A percentile compares a stretch with the other conserved stretches of the same genome.
phyloP scores from a whole-genome alignment of 1,140 invertebrate genomes.

The Eueides isabella region DNA sequence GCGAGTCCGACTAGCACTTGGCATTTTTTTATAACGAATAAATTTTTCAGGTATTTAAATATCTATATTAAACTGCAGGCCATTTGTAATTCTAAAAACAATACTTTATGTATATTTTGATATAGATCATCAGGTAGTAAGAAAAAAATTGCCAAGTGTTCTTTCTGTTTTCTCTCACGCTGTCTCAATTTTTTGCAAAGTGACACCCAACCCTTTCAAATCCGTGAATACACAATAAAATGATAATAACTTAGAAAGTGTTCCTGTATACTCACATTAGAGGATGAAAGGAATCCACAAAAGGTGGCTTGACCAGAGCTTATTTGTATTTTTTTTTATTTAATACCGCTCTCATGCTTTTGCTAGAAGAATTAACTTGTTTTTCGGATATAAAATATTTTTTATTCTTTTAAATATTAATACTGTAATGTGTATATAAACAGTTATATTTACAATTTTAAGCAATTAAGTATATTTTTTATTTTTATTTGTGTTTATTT shows the following conservation, averaged over 20 bases:
- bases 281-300: constrained; percentile 62
- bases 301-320: constrained; percentile 74
- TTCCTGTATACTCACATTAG: constrained; percentile 41
- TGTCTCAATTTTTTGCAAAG: constrained; percentile 63
- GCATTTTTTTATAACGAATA: neutral
- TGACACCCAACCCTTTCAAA: constrained; percentile 71
- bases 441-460: no score
- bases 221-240: constrained; percentile 46
- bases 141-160: constrained; percentile 40
- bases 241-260: neutral
- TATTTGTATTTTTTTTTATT: constrained; percentile 8
- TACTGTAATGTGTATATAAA: no score
- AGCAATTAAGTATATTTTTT: no score
- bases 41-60: no score
- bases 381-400: no score
- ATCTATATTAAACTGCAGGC: neutral
- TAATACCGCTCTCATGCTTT: neutral
- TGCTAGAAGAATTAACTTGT: no score
- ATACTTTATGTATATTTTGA: neutral
- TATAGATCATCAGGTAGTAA: constrained; percentile 3
- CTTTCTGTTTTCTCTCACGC: constrained; percentile 62
- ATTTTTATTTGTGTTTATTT: neutral
- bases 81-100: neutral
- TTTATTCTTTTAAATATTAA: no score
- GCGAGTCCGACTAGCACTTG: no score